phyloP scores from a whole-genome alignment of 2,797 vertebrate genomes.

The Danio tinwini region DNA sequence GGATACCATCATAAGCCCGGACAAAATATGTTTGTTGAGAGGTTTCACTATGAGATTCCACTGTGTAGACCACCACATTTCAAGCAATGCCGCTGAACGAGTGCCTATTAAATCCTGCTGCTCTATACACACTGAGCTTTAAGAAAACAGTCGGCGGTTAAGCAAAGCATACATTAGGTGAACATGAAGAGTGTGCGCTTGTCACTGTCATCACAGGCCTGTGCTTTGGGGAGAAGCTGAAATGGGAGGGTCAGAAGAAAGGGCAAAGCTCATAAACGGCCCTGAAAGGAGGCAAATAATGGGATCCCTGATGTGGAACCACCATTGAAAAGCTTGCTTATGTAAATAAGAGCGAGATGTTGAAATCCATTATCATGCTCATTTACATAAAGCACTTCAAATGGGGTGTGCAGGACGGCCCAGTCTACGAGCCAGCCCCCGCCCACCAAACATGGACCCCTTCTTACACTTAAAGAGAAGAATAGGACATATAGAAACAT shows the following conservation, averaged over 20 bases:
- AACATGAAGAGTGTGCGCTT: conserved; percentile 50
- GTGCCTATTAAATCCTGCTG: conserved; percentile 55
- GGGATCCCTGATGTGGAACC: conserved; percentile 78
- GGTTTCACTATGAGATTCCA: not conserved
- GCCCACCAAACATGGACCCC: not conserved
- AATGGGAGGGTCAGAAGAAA: conserved; percentile 69
- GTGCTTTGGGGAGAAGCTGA: conserved; percentile 51
- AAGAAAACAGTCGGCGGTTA: conserved; percentile 62
- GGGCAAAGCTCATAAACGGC: conserved; percentile 72
- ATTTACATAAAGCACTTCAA: conserved; percentile 81
- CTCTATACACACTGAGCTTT: conserved; percentile 47
- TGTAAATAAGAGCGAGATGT: conserved; percentile 84
- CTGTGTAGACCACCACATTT: not conserved
- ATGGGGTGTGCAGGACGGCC: conserved; percentile 57
- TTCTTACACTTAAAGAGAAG: conserved; percentile 34
- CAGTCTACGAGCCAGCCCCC: not conserved
- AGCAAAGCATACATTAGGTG: conserved; percentile 72
- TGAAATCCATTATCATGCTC: conserved; percentile 85
- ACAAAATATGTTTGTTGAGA: not conserved
- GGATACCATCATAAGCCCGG: no score
- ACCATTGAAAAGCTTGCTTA: conserved; percentile 80
- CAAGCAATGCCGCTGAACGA: not conserved
- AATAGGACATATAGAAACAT: conserved; percentile 45
- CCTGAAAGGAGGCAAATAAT: conserved; percentile 76
- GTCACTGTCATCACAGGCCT: conserved; percentile 55